Evolutionary conservation across 2,113 vertebrate genomes (phyloP), one percentile per base, ranked within the genome.

Genomic region (Epinephelus lanceolatus): DNA sequence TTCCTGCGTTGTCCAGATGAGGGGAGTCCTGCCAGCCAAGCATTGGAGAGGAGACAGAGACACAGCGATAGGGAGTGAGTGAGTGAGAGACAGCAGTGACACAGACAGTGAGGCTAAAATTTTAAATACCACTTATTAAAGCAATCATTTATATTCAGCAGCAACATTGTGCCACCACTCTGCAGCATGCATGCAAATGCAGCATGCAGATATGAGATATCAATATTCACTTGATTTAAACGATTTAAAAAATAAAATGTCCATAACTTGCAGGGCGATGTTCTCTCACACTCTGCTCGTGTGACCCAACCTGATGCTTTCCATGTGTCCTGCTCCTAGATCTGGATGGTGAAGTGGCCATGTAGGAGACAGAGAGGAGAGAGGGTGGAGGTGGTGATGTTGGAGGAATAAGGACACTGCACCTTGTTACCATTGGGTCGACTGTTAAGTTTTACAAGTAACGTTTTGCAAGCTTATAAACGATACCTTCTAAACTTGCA

Each of bases 381-480:
- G 33, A 7, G 66, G 42, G 21, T 18, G 57, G 47, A 71, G 57
- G 40, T 73, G 71, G 80, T 10, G 27, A 12, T 14, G 2, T 52
- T 18, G 19, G 51, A 69, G 74, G 78, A 63, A 88, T 80, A 87
- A 90, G 88, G 90, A 87, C 90, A 90, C 91, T 91, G 91, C 88
- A 93, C 92, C 92, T 92, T 93, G 89, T 94, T 95, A 94, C 93
- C 91, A 91, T 86, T 90, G 94, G 93, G 93, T 94, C 93, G 90
- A 94, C 94, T 89, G 93, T 95, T 94, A 94, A 94, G 18, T 95
- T 96, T 96, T 93, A 96, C 94, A 87, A 93, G 93, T 90, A 80
- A 92, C 91, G 89, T 95, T 96, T 95, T 95, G 94, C 83, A 83
- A 94, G 94, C 92, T 83, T 92, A 93, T 95, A 95, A 96, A 95